Percentiles rank a stretch among this genome's conserved stretches.
phyloP scores from a whole-genome alignment of 2,797 vertebrate species.

The Varecia variegata region DNA sequence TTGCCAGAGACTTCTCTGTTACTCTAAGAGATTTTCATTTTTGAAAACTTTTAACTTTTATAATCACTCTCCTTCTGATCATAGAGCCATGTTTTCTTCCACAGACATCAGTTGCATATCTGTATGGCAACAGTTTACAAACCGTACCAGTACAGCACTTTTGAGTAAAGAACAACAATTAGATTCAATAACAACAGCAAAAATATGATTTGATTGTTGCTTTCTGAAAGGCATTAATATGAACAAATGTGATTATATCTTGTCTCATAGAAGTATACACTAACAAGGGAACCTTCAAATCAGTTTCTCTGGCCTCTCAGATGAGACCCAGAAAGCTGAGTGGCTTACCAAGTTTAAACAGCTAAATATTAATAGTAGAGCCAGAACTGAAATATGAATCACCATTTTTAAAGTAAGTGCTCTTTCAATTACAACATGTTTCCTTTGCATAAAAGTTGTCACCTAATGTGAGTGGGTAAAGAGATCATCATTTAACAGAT shows the following conservation, averaged over 20 bases:
- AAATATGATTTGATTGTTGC: neutral
- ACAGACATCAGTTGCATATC: neutral
- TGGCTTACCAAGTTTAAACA: neutral
- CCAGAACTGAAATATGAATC: neutral
- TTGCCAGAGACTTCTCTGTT: slow-evolving; percentile 27
- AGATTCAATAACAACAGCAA: neutral
- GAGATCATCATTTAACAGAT: neutral
- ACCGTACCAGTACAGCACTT: neutral
- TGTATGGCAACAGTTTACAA: neutral
- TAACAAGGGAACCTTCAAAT: neutral
- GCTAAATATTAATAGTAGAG: neutral
- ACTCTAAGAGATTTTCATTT: slow-evolving; percentile 16
- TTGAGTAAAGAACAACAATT: slow-evolving; percentile 9
- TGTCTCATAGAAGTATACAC: neutral
- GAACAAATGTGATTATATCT: neutral
- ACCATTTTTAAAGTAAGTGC: neutral
- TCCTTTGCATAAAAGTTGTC: neutral
- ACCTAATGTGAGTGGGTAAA: neutral
- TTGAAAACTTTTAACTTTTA: neutral
- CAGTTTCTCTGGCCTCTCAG: neutral
- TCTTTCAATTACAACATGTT: neutral
- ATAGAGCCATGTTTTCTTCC: neutral
- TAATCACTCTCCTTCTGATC: slow-evolving; percentile 11
- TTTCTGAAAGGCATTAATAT: neutral
- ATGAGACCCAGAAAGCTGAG: neutral